A percentile compares a stretch with the other conserved stretches of the same genome.
Conservation (phyloP, 1,140 invertebrate species). For the Formica exsecta region DNA sequence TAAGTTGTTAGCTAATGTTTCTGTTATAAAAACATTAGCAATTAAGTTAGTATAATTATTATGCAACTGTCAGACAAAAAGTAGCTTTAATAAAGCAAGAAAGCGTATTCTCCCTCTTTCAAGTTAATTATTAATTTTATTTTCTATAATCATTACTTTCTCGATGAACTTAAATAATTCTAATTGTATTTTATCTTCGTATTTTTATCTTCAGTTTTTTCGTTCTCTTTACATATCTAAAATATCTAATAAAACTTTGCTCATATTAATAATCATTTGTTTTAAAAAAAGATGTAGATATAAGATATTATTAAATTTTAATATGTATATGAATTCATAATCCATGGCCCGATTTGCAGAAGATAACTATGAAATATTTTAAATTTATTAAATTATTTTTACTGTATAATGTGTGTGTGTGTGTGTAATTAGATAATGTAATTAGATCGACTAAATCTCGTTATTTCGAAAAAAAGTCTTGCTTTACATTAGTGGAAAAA, state of each 20-base stretch:
- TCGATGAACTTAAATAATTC: background rate
- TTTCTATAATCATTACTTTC: background rate
- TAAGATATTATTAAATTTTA: background rate
- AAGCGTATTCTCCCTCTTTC: background rate
- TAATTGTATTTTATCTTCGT: background rate
- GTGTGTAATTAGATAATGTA: too few species aligned
- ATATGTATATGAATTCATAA: background rate
- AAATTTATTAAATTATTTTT: background rate
- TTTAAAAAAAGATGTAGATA: background rate
- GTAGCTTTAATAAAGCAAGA: background rate
- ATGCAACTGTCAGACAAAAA: background rate
- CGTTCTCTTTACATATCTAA: background rate
- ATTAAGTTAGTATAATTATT: background rate
- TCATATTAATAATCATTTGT: background rate
- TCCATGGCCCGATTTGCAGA: background rate
- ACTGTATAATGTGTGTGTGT: background rate
- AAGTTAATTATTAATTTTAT: background rate
- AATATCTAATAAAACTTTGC: background rate
- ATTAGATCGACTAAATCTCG: background rate
- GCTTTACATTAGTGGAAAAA: background rate
- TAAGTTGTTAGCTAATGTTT: conserved; percentile 3
- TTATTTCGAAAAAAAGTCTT: background rate
- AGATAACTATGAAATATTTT: background rate
- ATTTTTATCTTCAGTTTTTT: background rate
- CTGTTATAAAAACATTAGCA: background rate